phyloP scores from a whole-genome alignment of 2,797 vertebrate genomes.

The Podargus strigoides region DNA sequence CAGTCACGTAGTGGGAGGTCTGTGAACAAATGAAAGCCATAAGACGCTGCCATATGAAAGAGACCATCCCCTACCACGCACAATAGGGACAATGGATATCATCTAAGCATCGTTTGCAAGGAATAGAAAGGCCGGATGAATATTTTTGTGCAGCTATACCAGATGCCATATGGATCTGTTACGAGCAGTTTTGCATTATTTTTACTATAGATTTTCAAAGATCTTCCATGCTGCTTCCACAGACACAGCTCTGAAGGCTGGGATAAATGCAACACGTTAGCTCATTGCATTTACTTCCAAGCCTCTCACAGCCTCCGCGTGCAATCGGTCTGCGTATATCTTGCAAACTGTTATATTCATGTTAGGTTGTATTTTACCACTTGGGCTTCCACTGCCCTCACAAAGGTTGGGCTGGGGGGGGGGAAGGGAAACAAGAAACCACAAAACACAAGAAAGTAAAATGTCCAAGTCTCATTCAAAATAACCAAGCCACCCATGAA shows the following conservation, averaged over 20 bases:
- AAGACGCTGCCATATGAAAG: conserved; percentile 31
- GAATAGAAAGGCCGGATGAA: background rate
- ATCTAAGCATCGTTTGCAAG: background rate
- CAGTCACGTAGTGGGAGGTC: conserved; percentile 64
- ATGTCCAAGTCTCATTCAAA: background rate
- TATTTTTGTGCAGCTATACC: background rate
- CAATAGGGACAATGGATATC: conserved; percentile 8
- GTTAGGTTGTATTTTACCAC: background rate
- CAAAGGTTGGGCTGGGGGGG: background rate
- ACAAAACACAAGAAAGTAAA: background rate
- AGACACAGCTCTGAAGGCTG: background rate
- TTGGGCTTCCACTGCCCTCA: background rate
- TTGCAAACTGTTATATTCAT: background rate
- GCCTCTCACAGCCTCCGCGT: background rate
- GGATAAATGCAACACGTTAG: background rate
- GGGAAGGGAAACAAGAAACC: background rate
- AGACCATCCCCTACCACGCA: conserved; percentile 42
- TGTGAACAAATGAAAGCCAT: conserved; percentile 59
- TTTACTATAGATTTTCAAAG: background rate
- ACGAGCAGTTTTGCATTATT: background rate
- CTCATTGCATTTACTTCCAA: accelerated
- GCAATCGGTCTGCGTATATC: accelerated
- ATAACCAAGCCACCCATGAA: background rate
- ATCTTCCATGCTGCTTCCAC: background rate
- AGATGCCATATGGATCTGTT: background rate